Percentiles rank a stretch among this genome's conserved stretches.
These are phyloP conservation scores for Plumapathes pennacea DNA, from an alignment of 92 coral and sea anemone species.

Conservation along the genomic window DNA sequence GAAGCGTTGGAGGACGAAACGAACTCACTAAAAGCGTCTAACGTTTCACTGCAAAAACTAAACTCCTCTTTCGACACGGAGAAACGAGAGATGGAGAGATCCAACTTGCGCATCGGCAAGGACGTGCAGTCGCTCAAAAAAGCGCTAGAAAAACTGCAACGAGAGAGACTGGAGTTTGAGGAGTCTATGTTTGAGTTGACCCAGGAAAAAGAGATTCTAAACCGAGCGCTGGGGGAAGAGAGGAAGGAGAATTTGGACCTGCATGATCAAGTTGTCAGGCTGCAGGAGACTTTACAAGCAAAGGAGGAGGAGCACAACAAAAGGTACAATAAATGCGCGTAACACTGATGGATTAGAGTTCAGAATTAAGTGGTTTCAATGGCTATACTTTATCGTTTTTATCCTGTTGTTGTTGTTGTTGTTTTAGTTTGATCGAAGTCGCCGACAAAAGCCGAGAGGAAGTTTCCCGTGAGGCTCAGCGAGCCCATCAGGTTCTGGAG, in stretches of 20 bases:
- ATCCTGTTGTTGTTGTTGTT: too few relatives aligned
- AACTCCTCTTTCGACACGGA: conserved; percentile 80
- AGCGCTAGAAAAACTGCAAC: conserved; percentile 76
- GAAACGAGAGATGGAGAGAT: conserved; percentile 65
- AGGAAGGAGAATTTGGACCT: conserved; percentile 56
- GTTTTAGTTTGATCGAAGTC: conserved; percentile 64
- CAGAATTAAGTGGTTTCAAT: too few relatives aligned
- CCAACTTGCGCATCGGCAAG: conserved; percentile 74
- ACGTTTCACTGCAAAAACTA: conserved; percentile 49
- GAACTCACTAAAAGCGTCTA: conserved; percentile 50
- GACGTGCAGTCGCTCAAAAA: conserved; percentile 80
- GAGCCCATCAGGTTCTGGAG: conserved; percentile 66
- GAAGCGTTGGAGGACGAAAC: conserved; percentile 58
- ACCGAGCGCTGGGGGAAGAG: conserved; percentile 58
- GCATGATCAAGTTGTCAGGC: conserved; percentile 51
- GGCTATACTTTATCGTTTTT: too few relatives aligned
- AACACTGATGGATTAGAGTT: background rate
- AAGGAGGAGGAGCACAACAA: conserved; percentile 59
- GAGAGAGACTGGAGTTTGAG: conserved; percentile 75
- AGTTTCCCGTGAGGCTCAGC: conserved; percentile 53
- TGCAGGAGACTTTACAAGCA: conserved; percentile 49
- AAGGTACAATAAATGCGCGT: conserved; percentile 50
- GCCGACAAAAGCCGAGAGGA: conserved; percentile 69
- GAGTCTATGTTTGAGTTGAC: conserved; percentile 75
- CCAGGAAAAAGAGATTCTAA: conserved; percentile 67